Evolutionary conservation across 2,888 invertebrate species (phyloP), one percentile per base, ranked within the genome.

Genomic region (Dichetophora obliterata): DNA sequence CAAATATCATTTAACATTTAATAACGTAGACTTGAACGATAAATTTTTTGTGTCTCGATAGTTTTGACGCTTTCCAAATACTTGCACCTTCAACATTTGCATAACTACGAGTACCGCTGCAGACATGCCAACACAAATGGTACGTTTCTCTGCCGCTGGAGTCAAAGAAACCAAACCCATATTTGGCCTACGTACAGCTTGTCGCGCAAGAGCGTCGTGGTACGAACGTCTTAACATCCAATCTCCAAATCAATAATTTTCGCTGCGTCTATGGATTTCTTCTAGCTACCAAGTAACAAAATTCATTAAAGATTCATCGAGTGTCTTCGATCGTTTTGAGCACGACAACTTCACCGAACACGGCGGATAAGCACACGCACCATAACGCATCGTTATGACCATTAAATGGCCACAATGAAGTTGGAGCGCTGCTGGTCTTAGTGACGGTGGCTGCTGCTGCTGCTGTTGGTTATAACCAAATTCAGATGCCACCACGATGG

Each of bases 291-390:
- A 81, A 82, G 78, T 78, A 82, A 24, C 54, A 65, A 74, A 66
- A 66, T 86, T 86, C 86, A 86, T 86, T 86, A 87, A 87, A 86
- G 86, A 86, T 86, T 86, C 86, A 87, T 86, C 86, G 83, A 82
- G 86, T 86, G 86, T 86, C 85, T 82, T 75, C 77, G 77, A 74
- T 76, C 37, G 80, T 72, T 78, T 77, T 75, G 74, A 74, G 65
- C 76, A 76, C 77, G 75, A 77, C 70, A 57, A 31, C 71, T 78
- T 78, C 81, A 77, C 72, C 71, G 78, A 68, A 71, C 34, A 71
- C 77, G 77, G 71, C 74, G 75, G 75, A 75, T 71, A 66, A 70
- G 54, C 63, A 52, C 65, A 75, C 74, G 70, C 71, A 76, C 72
- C 19, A 43, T 54, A 66, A 72, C 69, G 76, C 78, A 78, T 79